Percentiles rank a stretch among this genome's conserved stretches.
These are phyloP conservation scores for Hirudo medicinalis DNA, from an alignment of 1,140 invertebrate species.

Conservation along the genomic window DNA sequence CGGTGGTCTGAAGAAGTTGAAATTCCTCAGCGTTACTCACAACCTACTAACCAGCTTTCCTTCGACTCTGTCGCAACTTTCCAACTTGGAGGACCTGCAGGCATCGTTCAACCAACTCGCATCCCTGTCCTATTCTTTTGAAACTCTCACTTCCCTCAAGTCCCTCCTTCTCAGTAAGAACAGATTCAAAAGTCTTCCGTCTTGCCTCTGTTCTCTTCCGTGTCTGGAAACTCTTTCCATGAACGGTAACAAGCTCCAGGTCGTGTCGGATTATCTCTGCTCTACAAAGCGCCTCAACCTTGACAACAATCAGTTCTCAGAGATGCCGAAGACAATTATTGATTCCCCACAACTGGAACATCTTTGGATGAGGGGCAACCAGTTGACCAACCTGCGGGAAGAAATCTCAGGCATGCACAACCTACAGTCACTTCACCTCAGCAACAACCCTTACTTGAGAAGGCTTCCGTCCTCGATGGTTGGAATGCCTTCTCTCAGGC, in stretches of 20 bases:
- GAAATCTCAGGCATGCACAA: neutral
- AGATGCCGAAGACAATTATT: neutral
- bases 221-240: neutral
- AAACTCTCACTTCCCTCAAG: neutral
- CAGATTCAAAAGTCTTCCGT: neutral
- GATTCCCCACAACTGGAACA: neutral
- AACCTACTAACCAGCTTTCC: neutral
- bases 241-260: neutral
- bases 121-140: neutral
- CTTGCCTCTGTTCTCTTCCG: neutral
- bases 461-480: neutral
- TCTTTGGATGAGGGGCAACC: neutral
- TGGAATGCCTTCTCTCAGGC: neutral
- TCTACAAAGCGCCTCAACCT: neutral
- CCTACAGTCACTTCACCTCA: neutral
- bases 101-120: neutral
- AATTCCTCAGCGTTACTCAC: neutral
- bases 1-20: neutral
- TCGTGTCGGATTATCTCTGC: neutral
- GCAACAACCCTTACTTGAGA: neutral
- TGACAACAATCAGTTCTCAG: neutral
- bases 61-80: neutral
- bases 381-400: neutral
- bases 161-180: conserved; percentile 4
- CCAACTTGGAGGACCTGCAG: neutral